Percentiles rank a stretch among this genome's conserved stretches.
Evolutionary conservation across 2,113 vertebrate genomes (phyloP).

Genomic region (Prochilodus magdalenae): DNA sequence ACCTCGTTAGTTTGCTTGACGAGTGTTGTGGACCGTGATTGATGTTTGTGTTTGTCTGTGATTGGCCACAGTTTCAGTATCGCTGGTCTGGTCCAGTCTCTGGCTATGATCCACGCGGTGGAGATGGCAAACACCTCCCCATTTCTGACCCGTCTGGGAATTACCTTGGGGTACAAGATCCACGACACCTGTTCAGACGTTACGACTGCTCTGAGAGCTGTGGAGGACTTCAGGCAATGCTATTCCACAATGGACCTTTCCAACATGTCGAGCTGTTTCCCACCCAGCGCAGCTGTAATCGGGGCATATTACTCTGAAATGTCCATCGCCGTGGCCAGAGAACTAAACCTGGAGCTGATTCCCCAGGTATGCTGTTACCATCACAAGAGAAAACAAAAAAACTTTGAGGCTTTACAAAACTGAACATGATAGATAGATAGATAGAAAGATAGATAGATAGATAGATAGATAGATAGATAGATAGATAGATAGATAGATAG

Average conservation of each 20-base stretch:
- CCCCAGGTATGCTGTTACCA: slow-evolving; percentile 78
- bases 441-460: no score
- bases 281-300: slow-evolving; percentile 76
- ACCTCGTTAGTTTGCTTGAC: neutral
- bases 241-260: slow-evolving; percentile 67
- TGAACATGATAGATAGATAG: no score
- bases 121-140: slow-evolving; percentile 84
- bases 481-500: no score
- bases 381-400: no score
- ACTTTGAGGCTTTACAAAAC: no score
- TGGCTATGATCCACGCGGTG: slow-evolving; percentile 86
- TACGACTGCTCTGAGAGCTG: slow-evolving; percentile 79
- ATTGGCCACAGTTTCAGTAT: slow-evolving; percentile 76
- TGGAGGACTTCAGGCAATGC: slow-evolving; percentile 71
- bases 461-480: no score
- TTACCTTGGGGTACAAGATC: slow-evolving; percentile 87
- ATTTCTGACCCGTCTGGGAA: slow-evolving; percentile 65
- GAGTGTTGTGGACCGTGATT: neutral
- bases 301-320: slow-evolving; percentile 82
- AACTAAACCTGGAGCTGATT: slow-evolving; percentile 83
- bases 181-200: slow-evolving; percentile 86
- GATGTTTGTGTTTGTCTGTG: slow-evolving; percentile 54
- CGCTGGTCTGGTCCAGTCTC: slow-evolving; percentile 71
- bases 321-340: slow-evolving; percentile 84
- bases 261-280: slow-evolving; percentile 43